phyloP scores from a whole-genome alignment of 2,113 vertebrate species.

The Platanista minor region DNA sequence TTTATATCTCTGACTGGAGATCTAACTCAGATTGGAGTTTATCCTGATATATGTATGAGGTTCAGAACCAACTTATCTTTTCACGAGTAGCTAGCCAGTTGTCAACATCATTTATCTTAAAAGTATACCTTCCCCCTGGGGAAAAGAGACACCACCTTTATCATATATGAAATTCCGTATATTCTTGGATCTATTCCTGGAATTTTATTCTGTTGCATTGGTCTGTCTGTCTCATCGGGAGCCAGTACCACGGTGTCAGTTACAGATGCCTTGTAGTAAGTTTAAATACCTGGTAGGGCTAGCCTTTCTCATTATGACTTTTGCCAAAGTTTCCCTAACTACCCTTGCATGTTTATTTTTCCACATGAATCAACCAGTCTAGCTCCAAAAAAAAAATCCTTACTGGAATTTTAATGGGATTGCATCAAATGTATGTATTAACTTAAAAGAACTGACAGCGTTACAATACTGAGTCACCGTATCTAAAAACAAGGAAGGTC shows the following conservation, averaged over 20 bases:
- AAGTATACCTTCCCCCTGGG: not conserved
- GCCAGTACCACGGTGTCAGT: not conserved
- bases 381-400: not conserved
- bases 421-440: not conserved
- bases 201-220: not conserved
- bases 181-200: not conserved
- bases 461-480: not conserved
- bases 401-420: not conserved
- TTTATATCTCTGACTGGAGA: not conserved
- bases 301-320: not conserved
- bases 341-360: not conserved
- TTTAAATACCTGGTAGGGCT: not conserved
- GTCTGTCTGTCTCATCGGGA: not conserved
- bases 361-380: not conserved
- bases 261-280: not conserved
- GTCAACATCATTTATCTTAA: not conserved
- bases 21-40: not conserved
- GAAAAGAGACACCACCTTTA: not conserved
- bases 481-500: not conserved
- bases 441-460: not conserved
- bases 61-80: not conserved
- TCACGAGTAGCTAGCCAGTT: not conserved
- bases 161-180: not conserved
- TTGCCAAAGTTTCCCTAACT: not conserved
- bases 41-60: not conserved